These are phyloP conservation scores for Phaedon cochleariae DNA, from an alignment of 2,888 invertebrate species.

Conservation along the genomic window DNA sequence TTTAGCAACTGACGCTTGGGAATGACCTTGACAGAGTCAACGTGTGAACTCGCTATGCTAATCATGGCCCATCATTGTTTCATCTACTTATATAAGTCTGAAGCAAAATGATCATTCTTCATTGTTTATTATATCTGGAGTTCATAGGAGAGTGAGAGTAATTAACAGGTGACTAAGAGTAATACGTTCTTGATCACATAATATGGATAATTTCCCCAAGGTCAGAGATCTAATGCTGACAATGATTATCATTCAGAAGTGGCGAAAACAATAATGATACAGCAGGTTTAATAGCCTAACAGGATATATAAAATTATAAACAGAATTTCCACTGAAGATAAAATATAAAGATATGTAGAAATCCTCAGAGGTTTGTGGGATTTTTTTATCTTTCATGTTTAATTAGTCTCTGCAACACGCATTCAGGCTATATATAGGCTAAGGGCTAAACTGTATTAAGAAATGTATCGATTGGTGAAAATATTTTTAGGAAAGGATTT, in stretches of 20 bases:
- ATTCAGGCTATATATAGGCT: no score
- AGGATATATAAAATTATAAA: not conserved
- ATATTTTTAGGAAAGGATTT: no score
- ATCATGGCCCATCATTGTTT: conserved; percentile 47
- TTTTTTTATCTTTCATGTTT: no score
- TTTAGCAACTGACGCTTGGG: conserved; percentile 51
- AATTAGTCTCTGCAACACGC: no score
- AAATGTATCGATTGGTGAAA: no score
- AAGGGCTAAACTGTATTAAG: no score
- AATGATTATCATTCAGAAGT: not conserved
- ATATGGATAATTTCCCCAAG: conserved; percentile 23
- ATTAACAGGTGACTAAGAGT: conserved; percentile 31
- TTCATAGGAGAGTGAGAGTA: conserved; percentile 27
- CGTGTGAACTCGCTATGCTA: conserved; percentile 54
- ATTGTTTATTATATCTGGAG: conserved; percentile 33
- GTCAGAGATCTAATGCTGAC: conserved; percentile 12
- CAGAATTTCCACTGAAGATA: no score
- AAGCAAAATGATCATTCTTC: conserved; percentile 36
- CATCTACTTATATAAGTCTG: conserved; percentile 36
- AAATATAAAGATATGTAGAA: no score
- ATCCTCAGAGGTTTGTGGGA: no score
- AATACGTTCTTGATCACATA: conserved; percentile 17
- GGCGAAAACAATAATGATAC: not conserved
- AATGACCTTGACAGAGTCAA: conserved; percentile 55
- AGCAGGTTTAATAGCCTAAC: not conserved